Evolutionary conservation across 2,113 vertebrate species (phyloP).

Genomic region (Syngnathus typhle): DNA sequence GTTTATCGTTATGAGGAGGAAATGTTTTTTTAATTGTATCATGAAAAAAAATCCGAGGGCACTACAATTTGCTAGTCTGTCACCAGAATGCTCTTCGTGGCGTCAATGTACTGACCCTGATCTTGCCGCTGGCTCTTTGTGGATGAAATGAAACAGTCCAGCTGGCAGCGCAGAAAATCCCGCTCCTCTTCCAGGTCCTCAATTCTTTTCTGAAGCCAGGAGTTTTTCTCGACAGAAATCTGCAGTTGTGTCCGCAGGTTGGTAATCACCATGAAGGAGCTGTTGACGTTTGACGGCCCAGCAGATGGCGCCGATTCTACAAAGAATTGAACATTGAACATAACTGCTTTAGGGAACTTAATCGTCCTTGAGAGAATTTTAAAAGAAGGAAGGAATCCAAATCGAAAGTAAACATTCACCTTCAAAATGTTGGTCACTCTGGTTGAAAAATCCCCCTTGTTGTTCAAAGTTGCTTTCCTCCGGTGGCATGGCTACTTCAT

Average conservation of each 20-base stretch:
- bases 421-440: slow-evolving; percentile 71
- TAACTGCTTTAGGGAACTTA: too few species aligned
- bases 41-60: background rate
- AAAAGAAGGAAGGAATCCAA: background rate
- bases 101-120: slow-evolving; percentile 61
- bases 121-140: slow-evolving; percentile 69
- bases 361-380: too few species aligned
- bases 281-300: slow-evolving; percentile 63
- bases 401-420: slow-evolving; percentile 55
- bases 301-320: slow-evolving; percentile 50
- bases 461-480: slow-evolving; percentile 77
- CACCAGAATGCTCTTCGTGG: slow-evolving; percentile 26
- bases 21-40: background rate
- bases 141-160: slow-evolving; percentile 84
- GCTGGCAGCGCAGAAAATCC: slow-evolving; percentile 83
- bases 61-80: background rate
- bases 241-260: slow-evolving; percentile 82
- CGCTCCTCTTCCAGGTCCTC: slow-evolving; percentile 86
- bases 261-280: slow-evolving; percentile 74
- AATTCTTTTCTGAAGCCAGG: slow-evolving; percentile 85
- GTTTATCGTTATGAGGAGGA: too few species aligned
- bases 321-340: background rate
- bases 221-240: slow-evolving; percentile 85
- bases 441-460: slow-evolving; percentile 71
- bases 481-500: slow-evolving; percentile 77